Evolutionary conservation across 2,113 vertebrate genomes (phyloP), one percentile per base, ranked within the genome.

Genomic region (Fulmarus glacialis): DNA sequence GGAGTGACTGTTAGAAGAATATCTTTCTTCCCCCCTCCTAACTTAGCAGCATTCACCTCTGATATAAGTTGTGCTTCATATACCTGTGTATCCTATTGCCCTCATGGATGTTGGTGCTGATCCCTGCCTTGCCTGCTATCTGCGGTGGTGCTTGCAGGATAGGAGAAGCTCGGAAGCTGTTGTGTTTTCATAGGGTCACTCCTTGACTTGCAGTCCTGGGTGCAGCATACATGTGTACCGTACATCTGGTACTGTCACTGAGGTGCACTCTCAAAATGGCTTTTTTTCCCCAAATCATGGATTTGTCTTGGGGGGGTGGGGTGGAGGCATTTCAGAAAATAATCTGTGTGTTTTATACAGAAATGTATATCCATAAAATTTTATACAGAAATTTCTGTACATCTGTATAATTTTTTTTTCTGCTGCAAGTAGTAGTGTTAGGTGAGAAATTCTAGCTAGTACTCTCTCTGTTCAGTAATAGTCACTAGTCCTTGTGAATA

Each of bases 181-280:
- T 63, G 6, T 52, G 11, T 38, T 87, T 81, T 58, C 82, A 22
- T 29, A 77, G 50, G 20, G 16, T 81, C 22, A 20, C 19, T 45
- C 8, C 42, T 70, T 48, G 24, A 40, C 45, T 50, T 4, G 1
- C 26, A 13, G 23, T n/a, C 27, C 27, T 79, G 38, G 4, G 10
- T 63, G 8, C 11, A 82, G 19, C 55, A 12, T 67, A 17, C 12
- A 7, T 0, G 0, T 34, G 7, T 43, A 17, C 13, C 3, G 1
- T 68, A 4, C 8, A 16, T 11, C 26, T 63, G 72, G 22, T 58
- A 8, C 12, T 47, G 50, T 36, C 77, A 63, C n/a, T 53, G 55
- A 81, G n/a, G 29, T 53, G 24, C 7, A 7, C 14, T 40, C 67
- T 83, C 16, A 70, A 67, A 84, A 55, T 9, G 2, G 8, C 14